phyloP scores from a whole-genome alignment of 2,797 vertebrate genomes.

The Smutsia gigantea region DNA sequence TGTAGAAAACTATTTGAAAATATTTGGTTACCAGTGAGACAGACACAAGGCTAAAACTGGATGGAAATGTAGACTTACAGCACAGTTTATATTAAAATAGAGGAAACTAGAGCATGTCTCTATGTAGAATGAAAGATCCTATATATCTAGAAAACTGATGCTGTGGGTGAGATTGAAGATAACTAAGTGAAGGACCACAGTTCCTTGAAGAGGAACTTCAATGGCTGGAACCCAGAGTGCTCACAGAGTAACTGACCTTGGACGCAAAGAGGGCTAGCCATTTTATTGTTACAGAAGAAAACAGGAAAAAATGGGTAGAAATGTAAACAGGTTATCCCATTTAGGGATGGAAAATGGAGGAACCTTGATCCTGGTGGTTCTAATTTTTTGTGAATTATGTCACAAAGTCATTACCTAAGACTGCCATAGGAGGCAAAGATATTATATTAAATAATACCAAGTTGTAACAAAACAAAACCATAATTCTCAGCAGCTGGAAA shows the following conservation, averaged over 20 bases:
- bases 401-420: neutral
- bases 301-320: neutral
- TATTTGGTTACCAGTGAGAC: neutral
- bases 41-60: neutral
- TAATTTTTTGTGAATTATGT: neutral
- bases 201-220: neutral
- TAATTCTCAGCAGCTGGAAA: neutral
- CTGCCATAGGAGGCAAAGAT: neutral
- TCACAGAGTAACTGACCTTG: neutral
- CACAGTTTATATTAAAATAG: neutral
- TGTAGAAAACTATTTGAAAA: neutral
- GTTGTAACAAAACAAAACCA: neutral
- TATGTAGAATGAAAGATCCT: neutral
- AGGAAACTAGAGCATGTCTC: neutral
- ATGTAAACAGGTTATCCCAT: neutral
- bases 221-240: neutral
- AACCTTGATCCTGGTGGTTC: neutral
- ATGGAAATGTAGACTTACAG: neutral
- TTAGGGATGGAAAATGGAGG: neutral
- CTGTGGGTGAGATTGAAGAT: neutral
- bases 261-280: neutral
- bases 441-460: neutral
- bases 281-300: neutral
- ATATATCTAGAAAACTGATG: neutral
- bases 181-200: neutral